Conservation (phyloP, 2,888 invertebrate genomes). For the Macropis europaea region DNA sequence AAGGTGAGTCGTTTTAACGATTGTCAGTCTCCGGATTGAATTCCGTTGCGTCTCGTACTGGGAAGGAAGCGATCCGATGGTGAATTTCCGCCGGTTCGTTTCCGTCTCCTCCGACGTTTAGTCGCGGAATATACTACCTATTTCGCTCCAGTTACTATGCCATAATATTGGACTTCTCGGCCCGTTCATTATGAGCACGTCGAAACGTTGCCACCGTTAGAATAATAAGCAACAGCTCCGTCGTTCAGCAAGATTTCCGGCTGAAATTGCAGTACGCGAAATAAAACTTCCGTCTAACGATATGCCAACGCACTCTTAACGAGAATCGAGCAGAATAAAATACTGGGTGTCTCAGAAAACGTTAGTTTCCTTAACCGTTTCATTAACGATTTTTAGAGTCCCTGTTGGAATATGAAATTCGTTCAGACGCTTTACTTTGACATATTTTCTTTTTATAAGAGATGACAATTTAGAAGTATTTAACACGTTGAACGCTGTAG, state of each 20-base stretch:
- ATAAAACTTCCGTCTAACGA: no score
- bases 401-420: no score
- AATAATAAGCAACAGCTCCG: background rate
- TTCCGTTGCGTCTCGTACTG: constrained; percentile 31
- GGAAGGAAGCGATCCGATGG: constrained; percentile 44
- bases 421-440: no score
- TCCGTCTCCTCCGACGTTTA: constrained; percentile 39
- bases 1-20: constrained; percentile 46
- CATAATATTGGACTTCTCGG: constrained; percentile 41
- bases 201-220: background rate
- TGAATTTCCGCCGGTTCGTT: constrained; percentile 52
- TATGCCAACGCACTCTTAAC: no score
- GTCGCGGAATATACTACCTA: constrained; percentile 34
- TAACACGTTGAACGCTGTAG: no score
- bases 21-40: constrained; percentile 51
- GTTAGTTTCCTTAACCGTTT: no score
- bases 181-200: constrained; percentile 4
- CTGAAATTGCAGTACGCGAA: background rate
- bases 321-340: no score
- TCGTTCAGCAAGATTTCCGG: background rate
- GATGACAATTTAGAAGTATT: no score
- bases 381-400: no score
- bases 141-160: constrained; percentile 21
- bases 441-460: no score
- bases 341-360: no score